Conservation (phyloP, 2,888 invertebrate genomes). For the Itoplectis maculator region DNA sequence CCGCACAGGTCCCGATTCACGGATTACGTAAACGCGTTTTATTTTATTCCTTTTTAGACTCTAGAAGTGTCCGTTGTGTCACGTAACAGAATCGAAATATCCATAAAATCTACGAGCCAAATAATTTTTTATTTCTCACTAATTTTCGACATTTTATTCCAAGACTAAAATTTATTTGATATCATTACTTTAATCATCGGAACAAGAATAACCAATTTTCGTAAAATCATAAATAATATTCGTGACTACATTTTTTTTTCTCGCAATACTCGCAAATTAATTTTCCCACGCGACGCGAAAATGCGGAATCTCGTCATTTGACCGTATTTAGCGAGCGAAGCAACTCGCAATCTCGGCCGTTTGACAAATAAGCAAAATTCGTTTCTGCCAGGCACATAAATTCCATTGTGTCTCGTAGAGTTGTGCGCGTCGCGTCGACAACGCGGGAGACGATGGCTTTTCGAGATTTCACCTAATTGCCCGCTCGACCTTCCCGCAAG, state of each 20-base stretch:
- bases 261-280: too few species aligned
- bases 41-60: background rate
- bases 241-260: too few species aligned
- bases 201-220: too few species aligned
- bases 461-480: slow-evolving; percentile 49
- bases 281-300: too few species aligned
- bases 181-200: too few species aligned
- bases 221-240: too few species aligned
- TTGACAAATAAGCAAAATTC: slow-evolving; percentile 22
- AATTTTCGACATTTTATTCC: too few species aligned
- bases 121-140: background rate
- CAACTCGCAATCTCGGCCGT: background rate
- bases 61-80: background rate
- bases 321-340: background rate
- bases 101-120: background rate
- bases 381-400: background rate
- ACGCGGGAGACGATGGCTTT: slow-evolving; percentile 30
- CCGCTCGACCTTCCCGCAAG: slow-evolving; percentile 52
- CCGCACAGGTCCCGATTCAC: background rate
- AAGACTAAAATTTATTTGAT: too few species aligned
- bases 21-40: slow-evolving; percentile 12
- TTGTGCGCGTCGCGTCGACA: background rate
- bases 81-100: background rate
- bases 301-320: background rate
- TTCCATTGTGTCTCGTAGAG: background rate